Base-by-base conservation (phyloP, 2,888 invertebrate genomes). In the Plemyria rubiginata region DNA sequence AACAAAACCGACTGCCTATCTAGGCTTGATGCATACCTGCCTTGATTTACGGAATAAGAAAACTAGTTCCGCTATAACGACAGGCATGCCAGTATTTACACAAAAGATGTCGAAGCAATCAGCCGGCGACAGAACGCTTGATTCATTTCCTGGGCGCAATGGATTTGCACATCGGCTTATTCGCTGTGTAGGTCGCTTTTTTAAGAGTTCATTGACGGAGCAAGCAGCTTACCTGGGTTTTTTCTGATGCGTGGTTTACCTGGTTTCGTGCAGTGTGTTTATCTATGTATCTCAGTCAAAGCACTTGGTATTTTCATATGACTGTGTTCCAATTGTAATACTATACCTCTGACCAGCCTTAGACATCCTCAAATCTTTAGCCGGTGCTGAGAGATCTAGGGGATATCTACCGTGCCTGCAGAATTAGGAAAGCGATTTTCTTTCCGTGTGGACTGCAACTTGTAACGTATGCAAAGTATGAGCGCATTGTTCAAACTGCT, bases 131-230 rank as follows among this genome's bases (percentile, higher is more conserved):
- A 59, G 52, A 52, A 48, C 49, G 54, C 55, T 57, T 53, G 59
- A 55, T 59, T 63, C 59, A 63, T 63, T 63, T 63, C 63, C 63
- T 63, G 62, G 5, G 13, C 50, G 45, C 62, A 45, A 58, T 63
- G 54, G 58, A 58, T 53, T 53, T 32, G 48, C 54, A 54, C 54
- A 54, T 49, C 45, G 54, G 50, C 29, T 32, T 32, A 38, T 38
- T 54, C n/a, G 41, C 32, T 32, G 32, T 49, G 49, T 60, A 13
- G 51, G 53, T 29, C 52, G 52, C 50, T 16, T 9, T 38, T 11
- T 11, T 38, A 11, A 3, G 11, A 38, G 36, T 38, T 32, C 2
- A 38, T 38, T 11, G 3, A 11, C 36, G 3, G 36, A 38, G 1
- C 11, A 38, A 11, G 9, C 9, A 11, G 11, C 36, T 2, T 38